Conservation (phyloP, 2,113 vertebrate species). For the Panurus biarmicus region DNA sequence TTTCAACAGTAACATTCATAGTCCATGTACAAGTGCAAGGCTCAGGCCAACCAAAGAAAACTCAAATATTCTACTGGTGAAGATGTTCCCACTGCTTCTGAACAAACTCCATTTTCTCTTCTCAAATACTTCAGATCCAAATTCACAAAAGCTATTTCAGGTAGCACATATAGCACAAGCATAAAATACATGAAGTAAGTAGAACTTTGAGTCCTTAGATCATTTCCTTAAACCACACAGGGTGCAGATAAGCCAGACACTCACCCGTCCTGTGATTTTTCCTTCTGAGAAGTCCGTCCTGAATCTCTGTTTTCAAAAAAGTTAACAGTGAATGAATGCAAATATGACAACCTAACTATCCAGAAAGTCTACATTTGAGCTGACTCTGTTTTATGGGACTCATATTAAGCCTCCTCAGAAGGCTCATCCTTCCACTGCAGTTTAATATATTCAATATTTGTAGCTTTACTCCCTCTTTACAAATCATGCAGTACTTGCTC, state of each 20-base stretch:
- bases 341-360: background rate
- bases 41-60: background rate
- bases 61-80: background rate
- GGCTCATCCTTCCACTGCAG: background rate
- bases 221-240: background rate
- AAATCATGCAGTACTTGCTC: background rate
- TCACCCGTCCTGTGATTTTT: constrained; percentile 96
- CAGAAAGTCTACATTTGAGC: background rate
- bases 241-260: constrained; percentile 55
- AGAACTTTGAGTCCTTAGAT: background rate
- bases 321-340: background rate
- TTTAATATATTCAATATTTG: background rate
- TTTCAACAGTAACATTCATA: background rate
- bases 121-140: background rate
- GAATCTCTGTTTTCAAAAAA: constrained; percentile 83
- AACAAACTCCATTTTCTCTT: background rate
- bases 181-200: background rate
- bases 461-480: background rate
- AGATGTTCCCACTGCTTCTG: background rate
- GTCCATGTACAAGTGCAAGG: background rate
- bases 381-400: background rate
- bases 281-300: constrained; percentile 98
- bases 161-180: background rate
- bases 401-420: background rate
- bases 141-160: background rate